These are phyloP conservation scores for Nomada ferruginata DNA, from an alignment of 2,888 invertebrate species.

Conservation along the genomic window DNA sequence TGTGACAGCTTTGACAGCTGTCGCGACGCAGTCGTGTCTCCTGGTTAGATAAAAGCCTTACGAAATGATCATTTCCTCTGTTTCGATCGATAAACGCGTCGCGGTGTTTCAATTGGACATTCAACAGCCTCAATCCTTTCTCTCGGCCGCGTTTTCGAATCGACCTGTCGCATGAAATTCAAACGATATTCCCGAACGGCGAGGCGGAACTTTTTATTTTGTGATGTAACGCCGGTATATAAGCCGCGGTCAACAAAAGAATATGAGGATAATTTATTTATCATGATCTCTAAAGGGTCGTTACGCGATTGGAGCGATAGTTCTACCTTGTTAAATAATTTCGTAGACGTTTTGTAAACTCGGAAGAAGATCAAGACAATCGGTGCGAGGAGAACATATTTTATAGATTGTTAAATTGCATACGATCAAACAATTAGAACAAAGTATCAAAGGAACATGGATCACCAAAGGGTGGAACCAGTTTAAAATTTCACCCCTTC, in stretches of 20 bases:
- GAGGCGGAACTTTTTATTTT: too few relatives aligned
- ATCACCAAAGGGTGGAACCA: constrained; percentile 27
- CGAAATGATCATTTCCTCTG: constrained; percentile 40
- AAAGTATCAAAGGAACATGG: not conserved
- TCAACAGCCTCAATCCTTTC: not conserved
- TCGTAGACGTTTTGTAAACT: too few relatives aligned
- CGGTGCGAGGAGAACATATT: not conserved
- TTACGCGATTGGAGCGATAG: too few relatives aligned
- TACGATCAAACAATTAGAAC: not conserved
- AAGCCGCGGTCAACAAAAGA: too few relatives aligned
- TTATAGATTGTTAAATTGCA: not conserved
- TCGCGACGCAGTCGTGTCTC: constrained; percentile 18
- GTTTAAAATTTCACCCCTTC: constrained; percentile 21
- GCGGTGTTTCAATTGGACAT: not conserved
- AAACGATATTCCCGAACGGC: not conserved
- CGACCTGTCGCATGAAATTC: constrained; percentile 13
- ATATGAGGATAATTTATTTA: too few relatives aligned
- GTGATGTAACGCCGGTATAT: too few relatives aligned
- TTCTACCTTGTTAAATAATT: too few relatives aligned
- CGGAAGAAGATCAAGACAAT: too few relatives aligned
- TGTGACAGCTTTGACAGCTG: constrained; percentile 47
- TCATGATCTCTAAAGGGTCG: too few relatives aligned
- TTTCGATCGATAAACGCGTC: constrained; percentile 10
- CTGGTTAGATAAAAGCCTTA: constrained; percentile 27
- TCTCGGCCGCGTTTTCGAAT: not conserved